Conservation (phyloP, 92 coral and sea anemone genomes). For the Paramuricea clavata region DNA sequence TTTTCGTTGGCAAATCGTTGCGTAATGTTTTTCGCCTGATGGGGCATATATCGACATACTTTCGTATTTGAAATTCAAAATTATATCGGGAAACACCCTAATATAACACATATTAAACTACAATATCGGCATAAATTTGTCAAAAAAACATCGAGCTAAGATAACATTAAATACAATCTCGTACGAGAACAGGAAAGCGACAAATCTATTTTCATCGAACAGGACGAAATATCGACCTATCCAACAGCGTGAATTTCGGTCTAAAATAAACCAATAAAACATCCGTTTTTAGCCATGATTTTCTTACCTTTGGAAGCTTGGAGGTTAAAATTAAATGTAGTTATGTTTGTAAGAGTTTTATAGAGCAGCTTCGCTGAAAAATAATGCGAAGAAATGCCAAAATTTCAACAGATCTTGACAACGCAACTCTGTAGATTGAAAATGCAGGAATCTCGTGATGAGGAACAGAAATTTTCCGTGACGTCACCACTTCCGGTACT, state of each 20-base stretch:
- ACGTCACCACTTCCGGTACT: slow-evolving; percentile 17
- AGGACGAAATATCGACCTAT: neutral
- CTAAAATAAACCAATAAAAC: neutral
- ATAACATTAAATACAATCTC: neutral
- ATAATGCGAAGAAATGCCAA: neutral
- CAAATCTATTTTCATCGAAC: neutral
- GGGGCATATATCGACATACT: neutral
- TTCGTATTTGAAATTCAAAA: neutral
- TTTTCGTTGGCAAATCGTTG: too few species aligned
- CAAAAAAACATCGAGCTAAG: neutral
- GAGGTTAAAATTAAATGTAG: neutral
- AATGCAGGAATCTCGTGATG: slow-evolving; percentile 1
- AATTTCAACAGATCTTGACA: slow-evolving; percentile 14
- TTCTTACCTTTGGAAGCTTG: slow-evolving; percentile 1
- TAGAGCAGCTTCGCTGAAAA: neutral
- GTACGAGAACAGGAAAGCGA: neutral
- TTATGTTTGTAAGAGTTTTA: neutral
- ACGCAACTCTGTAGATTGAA: slow-evolving; percentile 9
- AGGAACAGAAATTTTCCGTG: neutral
- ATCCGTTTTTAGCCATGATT: neutral
- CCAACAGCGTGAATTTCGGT: neutral
- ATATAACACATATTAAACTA: neutral
- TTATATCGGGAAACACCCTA: neutral
- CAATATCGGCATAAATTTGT: neutral
- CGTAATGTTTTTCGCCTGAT: neutral